Conservation (phyloP, 2,888 invertebrate species). For the Epinotia demarniana region DNA sequence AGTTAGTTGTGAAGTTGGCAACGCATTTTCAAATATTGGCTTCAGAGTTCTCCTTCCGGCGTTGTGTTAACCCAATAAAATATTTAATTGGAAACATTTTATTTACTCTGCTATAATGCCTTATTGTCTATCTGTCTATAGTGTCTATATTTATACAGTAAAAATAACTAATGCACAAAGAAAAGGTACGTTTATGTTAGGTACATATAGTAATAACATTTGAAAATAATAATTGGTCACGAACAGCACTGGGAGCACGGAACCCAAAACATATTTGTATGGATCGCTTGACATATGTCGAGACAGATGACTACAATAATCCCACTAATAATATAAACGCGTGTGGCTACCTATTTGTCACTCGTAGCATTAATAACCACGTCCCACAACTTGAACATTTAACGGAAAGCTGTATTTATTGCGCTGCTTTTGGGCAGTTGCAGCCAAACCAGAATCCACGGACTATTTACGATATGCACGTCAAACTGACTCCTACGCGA, state of each 20-base stretch:
- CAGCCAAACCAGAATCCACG: conserved; percentile 32
- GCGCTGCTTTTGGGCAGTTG: conserved; percentile 31
- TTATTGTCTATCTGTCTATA: no score
- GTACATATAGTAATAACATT: no score
- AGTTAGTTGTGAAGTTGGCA: no score
- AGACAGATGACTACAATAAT: neutral
- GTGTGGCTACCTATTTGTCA: conserved; percentile 7
- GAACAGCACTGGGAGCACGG: neutral
- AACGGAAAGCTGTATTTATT: conserved; percentile 34
- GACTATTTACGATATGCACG: conserved; percentile 19
- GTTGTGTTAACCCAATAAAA: no score
- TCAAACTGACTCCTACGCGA: conserved; percentile 23
- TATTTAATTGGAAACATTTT: no score
- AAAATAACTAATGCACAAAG: no score
- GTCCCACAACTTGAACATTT: conserved; percentile 37
- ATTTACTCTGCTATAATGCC: no score
- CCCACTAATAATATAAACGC: conserved; percentile 20
- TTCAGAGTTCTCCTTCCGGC: no score
- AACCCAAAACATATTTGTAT: conserved; percentile 12
- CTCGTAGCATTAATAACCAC: neutral
- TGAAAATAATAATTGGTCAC: no score
- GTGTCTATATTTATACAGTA: no score
- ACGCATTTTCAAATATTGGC: no score
- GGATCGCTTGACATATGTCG: neutral
- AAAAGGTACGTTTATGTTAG: no score